Evolutionary conservation across 2,113 vertebrate species (phyloP).

Genomic region (Oxygymnocypris stewartii): DNA sequence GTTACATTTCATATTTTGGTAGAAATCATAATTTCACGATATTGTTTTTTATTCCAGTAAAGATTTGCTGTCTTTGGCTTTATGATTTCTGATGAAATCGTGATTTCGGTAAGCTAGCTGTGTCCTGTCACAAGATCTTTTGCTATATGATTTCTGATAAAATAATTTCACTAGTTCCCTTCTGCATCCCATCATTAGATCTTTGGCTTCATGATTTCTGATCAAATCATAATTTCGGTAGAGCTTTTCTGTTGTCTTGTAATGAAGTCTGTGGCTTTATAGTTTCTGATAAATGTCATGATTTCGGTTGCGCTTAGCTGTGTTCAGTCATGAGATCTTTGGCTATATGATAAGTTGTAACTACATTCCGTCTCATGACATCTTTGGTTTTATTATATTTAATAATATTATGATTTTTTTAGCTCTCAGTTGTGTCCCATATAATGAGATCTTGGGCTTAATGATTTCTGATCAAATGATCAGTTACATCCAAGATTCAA

Average conservation of each 20-base stretch:
- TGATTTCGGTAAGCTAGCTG: background rate
- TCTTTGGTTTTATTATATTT: background rate
- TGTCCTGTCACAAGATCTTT: background rate
- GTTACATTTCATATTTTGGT: background rate
- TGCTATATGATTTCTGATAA: background rate
- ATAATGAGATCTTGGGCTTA: background rate
- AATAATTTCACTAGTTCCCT: background rate
- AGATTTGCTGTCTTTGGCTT: background rate
- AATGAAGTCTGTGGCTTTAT: background rate
- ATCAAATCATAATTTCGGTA: background rate
- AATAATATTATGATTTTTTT: background rate
- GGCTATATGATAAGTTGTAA: background rate
- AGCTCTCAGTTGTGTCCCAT: background rate
- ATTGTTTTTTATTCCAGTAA: background rate
- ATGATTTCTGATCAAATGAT: no score
- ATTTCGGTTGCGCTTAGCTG: background rate
- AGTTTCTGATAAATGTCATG: background rate
- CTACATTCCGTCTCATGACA: background rate
- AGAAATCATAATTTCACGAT: background rate
- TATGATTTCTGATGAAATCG: background rate
- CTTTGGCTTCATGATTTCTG: background rate
- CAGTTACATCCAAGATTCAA: no score
- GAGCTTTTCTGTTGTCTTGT: background rate
- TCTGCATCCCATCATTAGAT: background rate
- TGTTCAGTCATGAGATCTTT: background rate